These are phyloP conservation scores for Tetheella fluctuosa DNA, from an alignment of 2,888 invertebrate genomes.

Conservation along the genomic window DNA sequence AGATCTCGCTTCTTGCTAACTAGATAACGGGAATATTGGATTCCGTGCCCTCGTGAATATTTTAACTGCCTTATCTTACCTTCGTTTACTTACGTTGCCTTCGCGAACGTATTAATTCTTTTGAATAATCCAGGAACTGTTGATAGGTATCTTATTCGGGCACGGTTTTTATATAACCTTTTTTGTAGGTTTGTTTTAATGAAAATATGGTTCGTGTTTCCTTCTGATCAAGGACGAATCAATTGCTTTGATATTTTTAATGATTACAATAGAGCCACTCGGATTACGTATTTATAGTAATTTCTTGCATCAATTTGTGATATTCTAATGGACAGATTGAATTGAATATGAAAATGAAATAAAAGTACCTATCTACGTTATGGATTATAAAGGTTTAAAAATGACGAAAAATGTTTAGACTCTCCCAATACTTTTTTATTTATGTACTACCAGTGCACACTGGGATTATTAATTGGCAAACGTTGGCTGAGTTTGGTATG, in stretches of 20 bases:
- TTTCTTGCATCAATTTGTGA: no score
- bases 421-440: no score
- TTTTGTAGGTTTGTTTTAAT: neutral
- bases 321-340: no score
- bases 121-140: conserved; percentile 46
- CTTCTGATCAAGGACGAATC: no score
- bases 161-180: neutral
- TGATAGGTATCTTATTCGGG: conserved; percentile 37
- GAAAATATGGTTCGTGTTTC: neutral
- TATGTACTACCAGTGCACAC: no score
- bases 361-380: no score
- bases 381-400: no score
- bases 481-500: neutral
- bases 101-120: conserved; percentile 49
- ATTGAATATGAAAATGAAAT: no score
- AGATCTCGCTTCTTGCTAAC: conserved; percentile 29
- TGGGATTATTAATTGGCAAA: conserved; percentile 4
- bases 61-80: conserved; percentile 49
- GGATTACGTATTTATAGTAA: no score
- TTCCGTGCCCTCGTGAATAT: conserved; percentile 49
- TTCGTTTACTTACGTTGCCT: conserved; percentile 46
- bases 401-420: no score
- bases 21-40: conserved; percentile 52
- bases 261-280: no score
- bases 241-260: no score